Evolutionary conservation across 2,113 vertebrate genomes (phyloP).

Genomic region (Tachycineta bicolor): DNA sequence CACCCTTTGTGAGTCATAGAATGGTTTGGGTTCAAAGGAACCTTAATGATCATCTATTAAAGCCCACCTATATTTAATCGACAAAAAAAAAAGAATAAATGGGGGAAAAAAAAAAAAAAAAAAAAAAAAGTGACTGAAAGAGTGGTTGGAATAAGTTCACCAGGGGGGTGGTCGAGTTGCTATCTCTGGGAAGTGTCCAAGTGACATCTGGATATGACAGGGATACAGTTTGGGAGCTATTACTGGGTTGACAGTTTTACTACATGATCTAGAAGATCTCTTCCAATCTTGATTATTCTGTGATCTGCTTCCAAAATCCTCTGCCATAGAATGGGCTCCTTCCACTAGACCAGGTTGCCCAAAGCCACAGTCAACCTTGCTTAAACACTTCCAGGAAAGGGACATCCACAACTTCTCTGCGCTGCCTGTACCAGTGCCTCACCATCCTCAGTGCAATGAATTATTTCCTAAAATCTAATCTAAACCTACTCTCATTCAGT

Average conservation of each 20-base stretch:
- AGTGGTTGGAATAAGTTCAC: neutral
- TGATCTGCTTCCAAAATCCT: neutral
- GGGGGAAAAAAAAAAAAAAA: too few species aligned
- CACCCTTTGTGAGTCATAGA: neutral
- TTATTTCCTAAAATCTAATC: neutral
- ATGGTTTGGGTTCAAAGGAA: neutral
- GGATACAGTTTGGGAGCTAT: neutral
- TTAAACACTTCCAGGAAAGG: neutral
- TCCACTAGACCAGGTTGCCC: neutral
- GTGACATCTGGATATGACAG: neutral
- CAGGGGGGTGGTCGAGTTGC: fast-evolving
- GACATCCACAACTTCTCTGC: neutral
- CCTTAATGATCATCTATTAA: too few species aligned
- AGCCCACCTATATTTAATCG: too few species aligned
- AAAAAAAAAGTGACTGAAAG: neutral
- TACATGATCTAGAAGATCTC: neutral
- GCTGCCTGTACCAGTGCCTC: neutral
- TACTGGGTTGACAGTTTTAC: neutral
- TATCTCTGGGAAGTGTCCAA: neutral
- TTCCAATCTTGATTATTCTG: neutral
- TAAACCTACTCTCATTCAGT: neutral
- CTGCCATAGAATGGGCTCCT: neutral
- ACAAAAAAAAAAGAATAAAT: too few species aligned
- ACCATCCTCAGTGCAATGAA: neutral
- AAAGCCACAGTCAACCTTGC: neutral